Base-by-base conservation (phyloP, 1,140 invertebrate species). In the Drosophila sp. region DNA sequence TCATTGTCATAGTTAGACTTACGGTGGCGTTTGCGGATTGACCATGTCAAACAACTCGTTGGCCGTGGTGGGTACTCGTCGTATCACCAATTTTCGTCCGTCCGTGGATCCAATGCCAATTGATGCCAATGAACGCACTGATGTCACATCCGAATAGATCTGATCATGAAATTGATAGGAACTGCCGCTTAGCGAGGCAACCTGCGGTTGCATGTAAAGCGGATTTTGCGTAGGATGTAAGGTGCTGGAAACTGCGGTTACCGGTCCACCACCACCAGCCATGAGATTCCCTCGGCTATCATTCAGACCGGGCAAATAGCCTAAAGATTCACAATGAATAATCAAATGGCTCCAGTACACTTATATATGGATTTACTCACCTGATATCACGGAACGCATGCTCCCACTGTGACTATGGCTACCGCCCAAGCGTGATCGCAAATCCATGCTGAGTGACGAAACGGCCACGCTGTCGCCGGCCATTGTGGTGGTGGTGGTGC, bases 71-170 rank as follows among this genome's bases (percentile, higher is more conserved):
- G 96, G 96, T 58, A 97, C 96, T 79, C 96, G 93, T 79, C 95
- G 93, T 68, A 97, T 96, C 72, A 96, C 96, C 93, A 97, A 94
- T 93, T 96, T 96, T 75, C 95, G 94, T n/a, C 96, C 96, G 92
- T 97, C 96, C 27, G 96, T 97, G 58, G 96, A 97, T 2, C 96
- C 96, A 94, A 97, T 95, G 30, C 96, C 96, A 72, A 97, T 96
- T 30, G 96, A 97, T 56, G 96, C 95, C 71, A 96, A 94, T 30
- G 96, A 96, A 56, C 95, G 93, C 33, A 96, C 94, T 6, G 96
- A 96, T 11, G 94, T 93, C 35, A 94, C 94, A 87, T 95, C 95
- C 54, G 93, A 93, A 75, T 93, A 94, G 44, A 92, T 87, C 44
- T 93, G 89, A 79, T 92, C 94, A 25, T 93, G 93, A 80, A 91